These are phyloP conservation scores for Atractosteus spatula DNA, from an alignment of 2,113 vertebrate species.

Conservation along the genomic window DNA sequence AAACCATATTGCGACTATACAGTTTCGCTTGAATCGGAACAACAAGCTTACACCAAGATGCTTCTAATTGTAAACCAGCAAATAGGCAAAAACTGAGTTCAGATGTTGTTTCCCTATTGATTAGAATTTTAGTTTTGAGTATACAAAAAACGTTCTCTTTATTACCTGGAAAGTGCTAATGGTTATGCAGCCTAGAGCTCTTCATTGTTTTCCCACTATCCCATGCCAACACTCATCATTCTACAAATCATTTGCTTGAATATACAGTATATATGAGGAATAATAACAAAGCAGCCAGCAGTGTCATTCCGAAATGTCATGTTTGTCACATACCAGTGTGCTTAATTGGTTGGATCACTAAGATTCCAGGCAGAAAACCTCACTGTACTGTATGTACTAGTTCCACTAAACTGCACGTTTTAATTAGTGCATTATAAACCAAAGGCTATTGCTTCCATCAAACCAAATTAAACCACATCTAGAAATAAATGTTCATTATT, in stretches of 20 bases:
- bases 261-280: background rate
- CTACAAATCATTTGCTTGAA: background rate
- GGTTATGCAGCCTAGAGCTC: too few species aligned
- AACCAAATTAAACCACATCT: background rate
- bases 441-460: background rate
- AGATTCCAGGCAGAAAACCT: background rate
- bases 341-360: conserved; percentile 2
- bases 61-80: too few species aligned
- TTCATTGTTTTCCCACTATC: too few species aligned
- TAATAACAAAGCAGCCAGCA: background rate
- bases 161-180: too few species aligned
- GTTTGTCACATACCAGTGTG: background rate
- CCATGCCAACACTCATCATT: background rate
- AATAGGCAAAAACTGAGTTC: too few species aligned
- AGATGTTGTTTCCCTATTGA: background rate
- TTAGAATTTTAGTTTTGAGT: background rate
- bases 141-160: background rate
- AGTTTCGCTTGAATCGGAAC: too few species aligned
- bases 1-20: too few species aligned
- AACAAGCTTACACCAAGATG: too few species aligned
- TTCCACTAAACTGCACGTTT: background rate
- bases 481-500: background rate
- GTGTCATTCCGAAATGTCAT: background rate
- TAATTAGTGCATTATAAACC: background rate
- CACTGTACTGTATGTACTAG: background rate